These are phyloP conservation scores for Poeciliopsis occidentalis DNA, from an alignment of 2,113 vertebrate species.

Conservation along the genomic window DNA sequence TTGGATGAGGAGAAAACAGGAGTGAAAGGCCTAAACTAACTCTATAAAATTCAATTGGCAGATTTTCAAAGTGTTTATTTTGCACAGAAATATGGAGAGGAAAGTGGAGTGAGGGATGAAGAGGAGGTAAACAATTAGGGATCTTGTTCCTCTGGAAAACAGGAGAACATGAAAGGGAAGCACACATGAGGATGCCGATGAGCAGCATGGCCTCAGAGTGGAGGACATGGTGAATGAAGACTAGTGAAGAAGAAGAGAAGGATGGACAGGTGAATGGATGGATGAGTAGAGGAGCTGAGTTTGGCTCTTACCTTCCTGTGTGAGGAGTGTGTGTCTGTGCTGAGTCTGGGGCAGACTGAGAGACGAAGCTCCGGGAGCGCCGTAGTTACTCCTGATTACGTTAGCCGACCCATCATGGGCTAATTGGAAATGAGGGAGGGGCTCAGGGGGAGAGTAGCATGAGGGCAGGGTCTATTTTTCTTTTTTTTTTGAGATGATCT, in stretches of 20 bases:
- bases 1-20: slow-evolving; percentile 1
- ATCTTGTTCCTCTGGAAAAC: slow-evolving; percentile 39
- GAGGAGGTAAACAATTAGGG: slow-evolving; percentile 29
- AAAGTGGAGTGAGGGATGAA: slow-evolving; percentile 8
- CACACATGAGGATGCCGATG: slow-evolving; percentile 29
- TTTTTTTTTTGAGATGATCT: slow-evolving; percentile 76
- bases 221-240: slow-evolving; percentile 48
- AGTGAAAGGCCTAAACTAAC: slow-evolving; percentile 16
- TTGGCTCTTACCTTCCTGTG: slow-evolving; percentile 73
- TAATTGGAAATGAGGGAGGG: slow-evolving; percentile 77
- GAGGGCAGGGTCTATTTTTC: slow-evolving; percentile 66
- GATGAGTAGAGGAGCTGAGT: slow-evolving; percentile 52
- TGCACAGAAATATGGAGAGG: not conserved
- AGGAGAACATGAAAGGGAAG: slow-evolving; percentile 41
- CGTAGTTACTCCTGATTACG: slow-evolving; percentile 77
- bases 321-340: slow-evolving; percentile 71
- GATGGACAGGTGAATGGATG: slow-evolving; percentile 55
- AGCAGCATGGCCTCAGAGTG: slow-evolving; percentile 21
- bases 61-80: slow-evolving; percentile 8
- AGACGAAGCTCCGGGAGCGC: slow-evolving; percentile 14
- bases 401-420: slow-evolving; percentile 79
- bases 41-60: not conserved
- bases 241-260: slow-evolving; percentile 42
- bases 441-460: not conserved
- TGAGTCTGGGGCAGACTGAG: slow-evolving; percentile 78